These are phyloP conservation scores for Piaya cayana DNA, from an alignment of 2,113 vertebrate genomes.

Conservation along the genomic window DNA sequence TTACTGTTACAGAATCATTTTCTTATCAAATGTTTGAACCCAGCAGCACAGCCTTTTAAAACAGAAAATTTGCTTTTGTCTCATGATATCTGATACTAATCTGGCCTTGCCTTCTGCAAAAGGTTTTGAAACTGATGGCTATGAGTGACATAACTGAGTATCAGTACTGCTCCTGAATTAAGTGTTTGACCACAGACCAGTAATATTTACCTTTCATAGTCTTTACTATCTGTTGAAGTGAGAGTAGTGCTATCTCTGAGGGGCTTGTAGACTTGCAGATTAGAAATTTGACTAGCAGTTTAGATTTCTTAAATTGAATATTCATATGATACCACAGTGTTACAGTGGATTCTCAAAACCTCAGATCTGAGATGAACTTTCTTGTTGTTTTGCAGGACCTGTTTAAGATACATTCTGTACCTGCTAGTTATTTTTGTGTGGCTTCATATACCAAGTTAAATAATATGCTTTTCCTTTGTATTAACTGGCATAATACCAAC, in stretches of 20 bases:
- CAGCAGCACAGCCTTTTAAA: background rate
- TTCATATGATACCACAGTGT: background rate
- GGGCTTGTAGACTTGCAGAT: background rate
- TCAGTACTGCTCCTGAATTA: background rate
- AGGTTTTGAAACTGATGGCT: background rate
- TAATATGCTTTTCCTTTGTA: background rate
- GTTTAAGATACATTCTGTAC: background rate
- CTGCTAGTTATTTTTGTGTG: background rate
- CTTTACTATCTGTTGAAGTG: background rate
- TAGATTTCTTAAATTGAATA: background rate
- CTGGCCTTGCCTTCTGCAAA: background rate
- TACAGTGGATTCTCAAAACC: background rate
- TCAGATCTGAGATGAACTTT: background rate
- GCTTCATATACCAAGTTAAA: background rate
- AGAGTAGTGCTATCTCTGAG: background rate
- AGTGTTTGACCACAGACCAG: background rate
- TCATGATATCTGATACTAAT: fast-evolving
- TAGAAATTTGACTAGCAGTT: background rate
- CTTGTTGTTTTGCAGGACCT: background rate
- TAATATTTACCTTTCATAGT: background rate
- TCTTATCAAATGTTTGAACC: background rate
- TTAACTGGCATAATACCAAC: background rate
- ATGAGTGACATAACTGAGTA: background rate
- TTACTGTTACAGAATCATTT: background rate
- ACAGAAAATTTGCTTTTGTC: background rate